phyloP scores from a whole-genome alignment of 2,888 invertebrate genomes.

The Patella caerulea region DNA sequence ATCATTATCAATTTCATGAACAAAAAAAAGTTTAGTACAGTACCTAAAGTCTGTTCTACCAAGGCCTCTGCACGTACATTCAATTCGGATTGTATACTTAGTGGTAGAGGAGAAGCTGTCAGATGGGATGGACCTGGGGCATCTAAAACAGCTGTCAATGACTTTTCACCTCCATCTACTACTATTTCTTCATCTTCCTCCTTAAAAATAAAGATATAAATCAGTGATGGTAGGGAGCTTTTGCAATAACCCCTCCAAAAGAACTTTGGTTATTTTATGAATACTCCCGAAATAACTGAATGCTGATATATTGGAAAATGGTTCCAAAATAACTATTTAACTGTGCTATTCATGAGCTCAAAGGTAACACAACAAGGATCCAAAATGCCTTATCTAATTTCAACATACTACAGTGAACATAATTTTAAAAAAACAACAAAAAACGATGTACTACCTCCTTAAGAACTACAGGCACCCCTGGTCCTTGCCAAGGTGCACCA shows the following conservation, averaged over 20 bases:
- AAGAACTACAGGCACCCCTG: background rate
- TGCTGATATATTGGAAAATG: no score
- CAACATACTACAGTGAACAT: no score
- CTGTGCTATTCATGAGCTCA: no score
- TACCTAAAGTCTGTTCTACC: slow-evolving; percentile 56
- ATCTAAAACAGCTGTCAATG: background rate
- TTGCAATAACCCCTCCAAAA: no score
- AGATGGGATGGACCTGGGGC: background rate
- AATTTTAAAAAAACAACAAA: no score
- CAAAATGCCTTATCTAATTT: no score
- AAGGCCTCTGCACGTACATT: slow-evolving; percentile 58
- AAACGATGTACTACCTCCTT: background rate
- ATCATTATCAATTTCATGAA: slow-evolving; percentile 15
- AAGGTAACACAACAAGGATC: no score
- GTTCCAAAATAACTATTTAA: no score
- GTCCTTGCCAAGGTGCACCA: background rate
- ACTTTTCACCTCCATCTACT: slow-evolving; percentile 28
- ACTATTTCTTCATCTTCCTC: slow-evolving; percentile 38
- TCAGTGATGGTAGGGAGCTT: no score
- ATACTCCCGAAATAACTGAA: no score
- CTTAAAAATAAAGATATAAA: background rate
- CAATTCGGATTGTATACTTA: slow-evolving; percentile 27
- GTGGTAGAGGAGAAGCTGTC: slow-evolving; percentile 12
- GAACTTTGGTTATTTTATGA: no score
- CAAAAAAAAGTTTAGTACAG: no score